Evolutionary conservation across 1,140 invertebrate species (phyloP), one percentile per base, ranked within the genome.

Genomic region (Leptopilina boulardi): DNA sequence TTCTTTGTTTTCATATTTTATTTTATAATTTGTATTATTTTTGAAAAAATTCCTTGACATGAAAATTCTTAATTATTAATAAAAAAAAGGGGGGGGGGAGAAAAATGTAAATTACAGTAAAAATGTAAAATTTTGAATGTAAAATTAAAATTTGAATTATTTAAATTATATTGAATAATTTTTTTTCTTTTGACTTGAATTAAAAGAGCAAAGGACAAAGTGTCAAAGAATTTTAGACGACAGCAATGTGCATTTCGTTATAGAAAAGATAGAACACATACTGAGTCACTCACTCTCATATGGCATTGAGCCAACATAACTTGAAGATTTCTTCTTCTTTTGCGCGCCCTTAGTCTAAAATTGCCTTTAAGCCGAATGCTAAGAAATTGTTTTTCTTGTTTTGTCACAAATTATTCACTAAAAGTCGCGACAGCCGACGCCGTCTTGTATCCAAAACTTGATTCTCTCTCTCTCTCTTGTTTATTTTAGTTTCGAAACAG

Each of bases 261-360:
- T 74, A 74, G 73, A 71, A 47, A 66, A 80, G 80, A 80, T 80
- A 82, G 77, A 84, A 81, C 82, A 56, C 34, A 81, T 76, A 81
- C 76, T 80, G 83, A 78, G 81, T 70, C 78, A 72, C 79, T 73
- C 72, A 72, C 76, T 80, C 79, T 78, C 66, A 51, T 51, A 75
- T 88, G 87, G 85, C 87, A 79, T 66, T 47, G 70, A 77, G 88
- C 88, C 87, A 87, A 85, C 85, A 85, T 86, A 82, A 83, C 82
- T 89, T 77, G 83, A 77, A 54, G 18, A 70, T 70, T 47, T n/a
- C n/a, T n/a, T n/a, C n/a, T 44, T 42, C 34, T 82, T 70, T 80
- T 18, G 84, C 77, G 82, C 79, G 81, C 83, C 83, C 85, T 84
- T 85, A 87, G 85, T 85, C 87, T 89, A 88, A 89, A 89, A 89